phyloP scores from a whole-genome alignment of 1,140 invertebrate species.

The Drosophila arizonae region DNA sequence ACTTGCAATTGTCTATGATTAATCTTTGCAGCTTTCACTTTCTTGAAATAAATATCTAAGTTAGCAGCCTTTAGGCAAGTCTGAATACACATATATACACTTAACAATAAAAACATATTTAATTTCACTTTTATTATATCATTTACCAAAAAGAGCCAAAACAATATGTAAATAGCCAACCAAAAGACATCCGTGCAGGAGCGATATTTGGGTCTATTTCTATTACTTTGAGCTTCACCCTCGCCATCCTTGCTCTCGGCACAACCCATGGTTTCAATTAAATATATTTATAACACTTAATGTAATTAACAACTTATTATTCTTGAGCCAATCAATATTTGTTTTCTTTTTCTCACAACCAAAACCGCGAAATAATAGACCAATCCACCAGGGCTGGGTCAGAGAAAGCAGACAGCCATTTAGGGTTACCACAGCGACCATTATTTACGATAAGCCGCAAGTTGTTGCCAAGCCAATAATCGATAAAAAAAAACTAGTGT shows the following conservation, averaged over 20 bases:
- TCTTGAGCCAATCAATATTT: constrained; percentile 54
- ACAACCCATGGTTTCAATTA: constrained; percentile 63
- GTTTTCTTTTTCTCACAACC: constrained; percentile 58
- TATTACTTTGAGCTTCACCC: constrained; percentile 58
- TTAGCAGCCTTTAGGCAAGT: background rate
- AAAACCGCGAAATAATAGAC: constrained; percentile 46
- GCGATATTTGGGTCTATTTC: constrained; percentile 82
- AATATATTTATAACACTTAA: constrained; percentile 16
- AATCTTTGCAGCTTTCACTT: constrained; percentile 64
- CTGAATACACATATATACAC: background rate
- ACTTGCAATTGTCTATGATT: constrained; percentile 32
- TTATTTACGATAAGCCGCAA: background rate
- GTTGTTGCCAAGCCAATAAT: constrained; percentile 1
- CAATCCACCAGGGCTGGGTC: constrained; percentile 16
- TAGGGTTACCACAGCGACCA: constrained; percentile 7
- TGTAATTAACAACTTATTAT: background rate
- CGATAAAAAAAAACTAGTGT: background rate
- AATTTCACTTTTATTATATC: constrained; percentile 4
- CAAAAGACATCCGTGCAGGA: constrained; percentile 94
- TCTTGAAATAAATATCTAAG: constrained; percentile 7
- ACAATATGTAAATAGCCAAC: constrained; percentile 91
- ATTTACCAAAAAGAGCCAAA: constrained; percentile 95
- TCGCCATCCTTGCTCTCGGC: constrained; percentile 77
- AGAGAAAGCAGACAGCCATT: background rate
- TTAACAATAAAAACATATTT: background rate